Percentiles rank a stretch among this genome's conserved stretches.
These are phyloP conservation scores for Rousettus leschenaultii DNA, from an alignment of 2,113 vertebrate species.

Conservation along the genomic window DNA sequence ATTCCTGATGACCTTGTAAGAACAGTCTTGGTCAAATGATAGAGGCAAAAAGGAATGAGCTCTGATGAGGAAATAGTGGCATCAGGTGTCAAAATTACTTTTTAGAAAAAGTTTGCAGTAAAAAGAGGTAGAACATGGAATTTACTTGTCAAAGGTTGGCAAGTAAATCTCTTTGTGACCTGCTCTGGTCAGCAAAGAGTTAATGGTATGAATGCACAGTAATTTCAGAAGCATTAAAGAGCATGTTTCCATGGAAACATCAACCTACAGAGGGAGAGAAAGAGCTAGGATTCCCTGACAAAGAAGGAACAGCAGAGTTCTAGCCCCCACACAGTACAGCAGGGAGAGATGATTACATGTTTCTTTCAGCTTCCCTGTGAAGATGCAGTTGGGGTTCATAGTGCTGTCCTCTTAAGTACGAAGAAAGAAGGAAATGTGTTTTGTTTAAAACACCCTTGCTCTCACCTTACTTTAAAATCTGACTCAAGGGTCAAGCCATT, in stretches of 20 bases:
- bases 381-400: constrained; percentile 34
- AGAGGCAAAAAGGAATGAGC: not conserved
- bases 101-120: not conserved
- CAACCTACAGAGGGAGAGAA: constrained; percentile 80
- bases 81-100: not conserved
- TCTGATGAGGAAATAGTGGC: not conserved
- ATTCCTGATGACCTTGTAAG: not conserved
- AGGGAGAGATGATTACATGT: constrained; percentile 71
- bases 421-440: not conserved
- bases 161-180: constrained; percentile 56
- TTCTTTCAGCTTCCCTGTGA: constrained; percentile 64
- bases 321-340: constrained; percentile 58
- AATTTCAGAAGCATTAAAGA: constrained; percentile 83
- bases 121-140: not conserved
- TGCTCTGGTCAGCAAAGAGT: constrained; percentile 73
- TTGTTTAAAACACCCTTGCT: constrained; percentile 44
- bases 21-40: not conserved
- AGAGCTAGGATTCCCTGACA: constrained; percentile 66
- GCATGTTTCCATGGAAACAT: constrained; percentile 85
- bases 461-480: constrained; percentile 24
- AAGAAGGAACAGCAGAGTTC: constrained; percentile 72
- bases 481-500: not conserved
- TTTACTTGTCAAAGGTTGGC: not conserved
- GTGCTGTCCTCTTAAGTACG: not conserved
- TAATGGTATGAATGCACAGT: constrained; percentile 83